Base-by-base conservation (phyloP, 2,113 vertebrate species). In the Eidolon helvum region DNA sequence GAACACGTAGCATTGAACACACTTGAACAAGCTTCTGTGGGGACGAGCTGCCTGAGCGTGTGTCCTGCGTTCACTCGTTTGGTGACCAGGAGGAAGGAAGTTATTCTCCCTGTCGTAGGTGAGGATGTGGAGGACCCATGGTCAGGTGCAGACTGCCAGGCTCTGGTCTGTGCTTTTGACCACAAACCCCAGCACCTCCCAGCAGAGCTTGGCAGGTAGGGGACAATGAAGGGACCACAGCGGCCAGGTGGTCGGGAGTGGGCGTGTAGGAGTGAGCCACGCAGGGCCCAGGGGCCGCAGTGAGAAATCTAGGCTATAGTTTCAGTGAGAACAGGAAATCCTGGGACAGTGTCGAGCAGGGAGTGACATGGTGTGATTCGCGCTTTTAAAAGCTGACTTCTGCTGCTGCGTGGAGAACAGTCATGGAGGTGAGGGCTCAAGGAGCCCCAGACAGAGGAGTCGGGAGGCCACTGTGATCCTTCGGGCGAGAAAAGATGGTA, bases 11-110 rank as follows among this genome's bases (percentile, higher is more conserved):
- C 85, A 2, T 4, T 53, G 28, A 40, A 26, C 26, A 0, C 21
- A 50, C 50, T 61, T 3, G 10, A 16, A 15, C 3, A 21, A 1
- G n/a, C 15, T 26, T 90, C 79, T 22, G 24, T 3, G n/a, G 9
- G 50, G 5, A 21, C 7, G 0, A 0, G 2, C 33, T 2, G 5
- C 80, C 40, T 33, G 7, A 1, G 53, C 14, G 24, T 10, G 0
- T 40, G 28, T 14, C 12, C 8, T 1, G 16, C 1, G 0, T 57
- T 9, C 28, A 2, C 10, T 30, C 61, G 0, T 21, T 3, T 9
- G 35, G 35, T 10, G 24, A 71, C 43, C 35, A 2, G 33, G 30
- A 38, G 22, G 63, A 33, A 89, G 63, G 35, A 26, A 6, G 1
- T 53, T 50, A 22, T 53, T 30, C 43, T 53, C 53, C 12, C 0